Conservation (phyloP, 2,797 vertebrate species). For the Chanos chanos region DNA sequence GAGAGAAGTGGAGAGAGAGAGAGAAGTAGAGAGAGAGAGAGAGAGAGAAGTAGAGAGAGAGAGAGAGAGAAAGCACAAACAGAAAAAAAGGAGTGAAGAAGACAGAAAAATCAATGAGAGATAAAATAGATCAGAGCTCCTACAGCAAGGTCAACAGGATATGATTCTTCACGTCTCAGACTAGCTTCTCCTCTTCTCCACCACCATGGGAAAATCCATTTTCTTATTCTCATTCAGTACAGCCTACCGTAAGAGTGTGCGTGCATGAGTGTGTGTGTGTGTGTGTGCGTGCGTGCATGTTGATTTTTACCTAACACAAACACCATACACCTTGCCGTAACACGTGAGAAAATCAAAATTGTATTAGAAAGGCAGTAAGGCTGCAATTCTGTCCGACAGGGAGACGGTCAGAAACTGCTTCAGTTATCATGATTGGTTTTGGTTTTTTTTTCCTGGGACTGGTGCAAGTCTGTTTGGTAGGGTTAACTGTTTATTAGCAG, state of each 20-base stretch:
- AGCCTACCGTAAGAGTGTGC: slow-evolving; percentile 19
- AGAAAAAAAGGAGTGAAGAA: slow-evolving; percentile 58
- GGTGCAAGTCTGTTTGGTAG: no score
- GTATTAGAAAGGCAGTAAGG: background rate
- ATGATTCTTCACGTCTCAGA: slow-evolving; percentile 69
- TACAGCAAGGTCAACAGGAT: slow-evolving; percentile 79
- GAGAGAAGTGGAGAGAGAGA: slow-evolving; percentile 4
- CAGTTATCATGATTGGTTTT: no score
- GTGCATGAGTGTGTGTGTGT: background rate
- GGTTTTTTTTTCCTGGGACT: no score
- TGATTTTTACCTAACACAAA: slow-evolving; percentile 17
- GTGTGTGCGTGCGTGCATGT: slow-evolving; percentile 22
- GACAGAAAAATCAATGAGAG: slow-evolving; percentile 73
- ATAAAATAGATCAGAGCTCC: slow-evolving; percentile 74
- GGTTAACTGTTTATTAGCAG: no score
- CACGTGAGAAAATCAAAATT: background rate
- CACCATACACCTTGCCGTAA: background rate
- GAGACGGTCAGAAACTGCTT: no score
- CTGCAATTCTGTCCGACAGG: background rate
- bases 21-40: slow-evolving; percentile 30
- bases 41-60: slow-evolving; percentile 36
- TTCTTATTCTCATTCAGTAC: slow-evolving; percentile 44
- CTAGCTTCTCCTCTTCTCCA: slow-evolving; percentile 63
- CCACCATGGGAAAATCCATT: slow-evolving; percentile 47
- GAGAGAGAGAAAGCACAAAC: no score